These are phyloP conservation scores for Sebastes matsubarae DNA, from an alignment of 2,797 vertebrate genomes.

Conservation along the genomic window DNA sequence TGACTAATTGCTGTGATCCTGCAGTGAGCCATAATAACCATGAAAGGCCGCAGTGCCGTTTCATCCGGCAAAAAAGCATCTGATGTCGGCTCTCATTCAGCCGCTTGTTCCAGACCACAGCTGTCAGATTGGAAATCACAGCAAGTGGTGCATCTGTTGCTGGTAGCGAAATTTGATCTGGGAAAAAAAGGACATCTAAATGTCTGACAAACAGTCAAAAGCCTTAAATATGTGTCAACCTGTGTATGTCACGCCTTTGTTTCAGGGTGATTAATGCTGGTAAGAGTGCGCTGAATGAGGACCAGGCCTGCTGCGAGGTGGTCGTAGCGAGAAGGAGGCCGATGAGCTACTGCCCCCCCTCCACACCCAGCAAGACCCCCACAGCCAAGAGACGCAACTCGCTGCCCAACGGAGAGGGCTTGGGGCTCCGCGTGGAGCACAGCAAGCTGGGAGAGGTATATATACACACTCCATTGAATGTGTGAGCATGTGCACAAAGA, in stretches of 20 bases:
- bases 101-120: conserved; percentile 13
- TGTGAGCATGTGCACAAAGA: not conserved
- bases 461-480: not conserved
- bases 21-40: conserved; percentile 36
- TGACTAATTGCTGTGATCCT: conserved; percentile 41
- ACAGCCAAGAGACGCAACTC: conserved; percentile 90
- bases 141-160: conserved; percentile 17
- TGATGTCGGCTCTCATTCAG: conserved; percentile 18
- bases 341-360: conserved; percentile 79
- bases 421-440: conserved; percentile 74
- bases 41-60: conserved; percentile 7
- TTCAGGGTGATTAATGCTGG: conserved; percentile 96
- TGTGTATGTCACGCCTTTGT: not conserved
- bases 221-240: not conserved
- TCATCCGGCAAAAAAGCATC: conserved; percentile 26
- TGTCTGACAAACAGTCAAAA: not conserved
- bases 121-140: conserved; percentile 4
- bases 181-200: not conserved
- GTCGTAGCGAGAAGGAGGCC: conserved; percentile 87
- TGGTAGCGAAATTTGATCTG: not conserved
- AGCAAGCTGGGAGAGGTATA: conserved; percentile 63
- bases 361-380: conserved; percentile 90
- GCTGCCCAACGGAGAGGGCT: conserved; percentile 91
- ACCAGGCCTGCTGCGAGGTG: conserved; percentile 96
- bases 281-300: conserved; percentile 95